Percentiles rank a stretch among this genome's conserved stretches.
These are phyloP conservation scores for Pteronura brasiliensis DNA, from an alignment of 2,113 vertebrate species.

Conservation along the genomic window DNA sequence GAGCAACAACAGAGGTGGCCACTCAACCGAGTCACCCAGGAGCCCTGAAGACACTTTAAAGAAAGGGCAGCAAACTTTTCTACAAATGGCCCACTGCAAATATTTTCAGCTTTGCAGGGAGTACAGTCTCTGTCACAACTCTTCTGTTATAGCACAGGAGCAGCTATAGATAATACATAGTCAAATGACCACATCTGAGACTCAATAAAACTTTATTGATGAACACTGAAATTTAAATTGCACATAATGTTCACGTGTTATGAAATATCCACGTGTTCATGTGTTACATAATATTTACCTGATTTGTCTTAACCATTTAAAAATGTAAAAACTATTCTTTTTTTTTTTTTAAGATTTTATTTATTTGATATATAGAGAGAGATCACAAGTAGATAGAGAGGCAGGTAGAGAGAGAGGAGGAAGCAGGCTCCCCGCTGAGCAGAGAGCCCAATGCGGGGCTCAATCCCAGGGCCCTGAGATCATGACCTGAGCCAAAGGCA, in stretches of 20 bases:
- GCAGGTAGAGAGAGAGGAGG: too few species aligned
- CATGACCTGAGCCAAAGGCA: too few species aligned
- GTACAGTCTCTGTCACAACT: neutral
- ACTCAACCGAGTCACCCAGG: neutral
- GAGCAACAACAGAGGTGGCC: neutral
- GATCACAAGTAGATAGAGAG: too few species aligned
- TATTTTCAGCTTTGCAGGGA: neutral
- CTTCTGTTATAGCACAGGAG: neutral
- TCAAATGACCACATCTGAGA: neutral
- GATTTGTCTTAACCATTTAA: neutral
- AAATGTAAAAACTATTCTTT: constrained; percentile 6
- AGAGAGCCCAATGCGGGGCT: too few species aligned
- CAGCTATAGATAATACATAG: neutral
- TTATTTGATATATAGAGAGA: too few species aligned
- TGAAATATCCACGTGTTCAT: neutral
- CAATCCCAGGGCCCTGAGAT: too few species aligned
- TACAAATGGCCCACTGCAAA: neutral
- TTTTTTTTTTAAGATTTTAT: too few species aligned
- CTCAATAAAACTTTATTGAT: neutral
- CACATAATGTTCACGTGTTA: neutral
- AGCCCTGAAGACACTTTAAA: neutral
- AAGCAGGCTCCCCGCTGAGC: too few species aligned
- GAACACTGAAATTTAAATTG: neutral
- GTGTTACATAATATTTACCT: neutral
- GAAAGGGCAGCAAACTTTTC: neutral